phyloP scores from a whole-genome alignment of 2,888 invertebrate species.

The Aspidiotus destructor region DNA sequence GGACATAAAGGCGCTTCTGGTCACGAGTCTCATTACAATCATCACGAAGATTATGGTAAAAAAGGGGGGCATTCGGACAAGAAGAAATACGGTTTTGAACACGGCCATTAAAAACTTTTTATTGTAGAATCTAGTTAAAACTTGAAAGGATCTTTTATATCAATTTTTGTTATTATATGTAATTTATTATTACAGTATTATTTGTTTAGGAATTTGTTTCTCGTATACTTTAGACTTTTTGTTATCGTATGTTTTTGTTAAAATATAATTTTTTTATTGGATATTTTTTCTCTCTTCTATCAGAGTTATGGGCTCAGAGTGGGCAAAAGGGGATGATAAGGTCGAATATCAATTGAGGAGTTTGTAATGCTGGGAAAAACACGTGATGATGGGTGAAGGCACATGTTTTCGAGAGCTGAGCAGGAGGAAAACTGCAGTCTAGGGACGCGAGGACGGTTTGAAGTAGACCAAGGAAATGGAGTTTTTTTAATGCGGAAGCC shows the following conservation, averaged over 20 bases:
- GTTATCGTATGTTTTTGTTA: background rate
- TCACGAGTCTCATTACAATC: conserved; percentile 61
- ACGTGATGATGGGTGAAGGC: too few species aligned
- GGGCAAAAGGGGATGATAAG: too few species aligned
- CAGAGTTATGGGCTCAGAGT: background rate
- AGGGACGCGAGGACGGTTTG: too few species aligned
- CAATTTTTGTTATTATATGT: conserved; percentile 5
- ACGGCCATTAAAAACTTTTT: conserved; percentile 23
- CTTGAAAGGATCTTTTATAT: conserved; percentile 9
- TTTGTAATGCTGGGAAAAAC: too few species aligned
- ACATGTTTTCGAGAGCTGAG: too few species aligned
- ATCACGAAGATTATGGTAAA: conserved; percentile 65
- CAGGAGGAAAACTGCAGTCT: too few species aligned
- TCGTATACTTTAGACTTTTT: conserved; percentile 3
- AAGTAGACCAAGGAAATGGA: too few species aligned
- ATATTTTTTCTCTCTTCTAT: too few species aligned
- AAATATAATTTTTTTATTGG: background rate
- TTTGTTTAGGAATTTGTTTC: conserved; percentile 9
- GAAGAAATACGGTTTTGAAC: conserved; percentile 54
- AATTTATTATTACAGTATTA: conserved; percentile 14
- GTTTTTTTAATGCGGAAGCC: too few species aligned
- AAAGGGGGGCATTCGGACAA: conserved; percentile 63
- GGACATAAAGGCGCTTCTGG: conserved; percentile 68
- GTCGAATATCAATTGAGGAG: too few species aligned
- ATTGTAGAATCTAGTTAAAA: conserved; percentile 9